Evolutionary conservation across 2,797 vertebrate genomes (phyloP).

Genomic region (Thalassophryne amazonica): DNA sequence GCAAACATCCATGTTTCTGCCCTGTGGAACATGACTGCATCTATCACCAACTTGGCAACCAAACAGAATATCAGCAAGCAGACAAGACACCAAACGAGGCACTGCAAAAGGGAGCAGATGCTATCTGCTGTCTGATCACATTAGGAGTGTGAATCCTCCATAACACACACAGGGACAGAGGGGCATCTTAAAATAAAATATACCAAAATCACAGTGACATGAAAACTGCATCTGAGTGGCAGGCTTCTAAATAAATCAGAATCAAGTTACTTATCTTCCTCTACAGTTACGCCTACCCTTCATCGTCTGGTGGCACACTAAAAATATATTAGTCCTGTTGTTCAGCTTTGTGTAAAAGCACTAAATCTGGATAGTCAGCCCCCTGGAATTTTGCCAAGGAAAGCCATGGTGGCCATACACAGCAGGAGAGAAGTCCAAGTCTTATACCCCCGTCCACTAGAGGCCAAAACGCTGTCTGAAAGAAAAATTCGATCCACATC

Average conservation of each 20-base stretch:
- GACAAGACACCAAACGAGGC: conserved; percentile 9
- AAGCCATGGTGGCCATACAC: no score
- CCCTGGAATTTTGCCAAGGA: no score
- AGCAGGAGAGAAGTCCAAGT: no score
- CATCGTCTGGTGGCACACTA: not conserved
- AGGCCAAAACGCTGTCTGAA: no score
- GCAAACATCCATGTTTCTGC: conserved; percentile 22
- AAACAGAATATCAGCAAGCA: conserved; percentile 15
- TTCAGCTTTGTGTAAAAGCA: no score
- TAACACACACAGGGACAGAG: conserved; percentile 10
- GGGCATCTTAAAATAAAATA: conserved; percentile 6
- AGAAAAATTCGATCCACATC: no score
- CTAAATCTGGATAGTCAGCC: no score
- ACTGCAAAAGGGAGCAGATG: conserved; percentile 32
- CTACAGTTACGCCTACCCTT: not conserved
- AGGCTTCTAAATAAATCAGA: conserved; percentile 12
- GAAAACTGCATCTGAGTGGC: conserved; percentile 10
- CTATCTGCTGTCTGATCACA: conserved; percentile 25
- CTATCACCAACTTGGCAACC: not conserved
- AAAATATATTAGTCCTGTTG: not conserved
- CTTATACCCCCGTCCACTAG: no score
- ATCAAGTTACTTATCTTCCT: conserved; percentile 1
- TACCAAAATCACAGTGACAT: conserved; percentile 4
- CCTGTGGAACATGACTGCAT: conserved; percentile 6
- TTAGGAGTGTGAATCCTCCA: conserved; percentile 15